These are phyloP conservation scores for Montipora capitata DNA, from an alignment of 92 coral and sea anemone genomes.

Conservation along the genomic window DNA sequence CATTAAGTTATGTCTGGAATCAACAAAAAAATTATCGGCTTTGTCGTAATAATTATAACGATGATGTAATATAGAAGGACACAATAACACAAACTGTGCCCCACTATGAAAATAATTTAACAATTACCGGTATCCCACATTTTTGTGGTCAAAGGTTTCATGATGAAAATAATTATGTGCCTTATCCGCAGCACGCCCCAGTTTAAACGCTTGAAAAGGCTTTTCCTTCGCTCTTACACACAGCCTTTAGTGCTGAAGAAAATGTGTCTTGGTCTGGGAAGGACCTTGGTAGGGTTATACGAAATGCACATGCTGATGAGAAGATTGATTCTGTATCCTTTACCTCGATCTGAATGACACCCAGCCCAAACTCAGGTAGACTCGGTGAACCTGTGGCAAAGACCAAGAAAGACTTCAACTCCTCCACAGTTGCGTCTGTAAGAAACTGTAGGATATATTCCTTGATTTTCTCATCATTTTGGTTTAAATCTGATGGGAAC, in stretches of 20 bases:
- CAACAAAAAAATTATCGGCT: background rate
- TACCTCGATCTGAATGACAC: conserved; percentile 50
- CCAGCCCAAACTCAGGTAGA: conserved; percentile 71
- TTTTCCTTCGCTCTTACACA: conserved; percentile 51
- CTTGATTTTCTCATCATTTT: conserved; percentile 62
- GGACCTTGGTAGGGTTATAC: conserved; percentile 49
- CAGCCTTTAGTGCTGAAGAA: conserved; percentile 55
- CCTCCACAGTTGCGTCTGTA: conserved; percentile 63
- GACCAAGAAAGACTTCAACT: conserved; percentile 60
- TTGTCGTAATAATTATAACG: background rate
- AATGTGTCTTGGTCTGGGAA: conserved; percentile 58
- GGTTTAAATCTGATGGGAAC: conserved; percentile 62
- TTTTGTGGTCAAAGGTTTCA: background rate
- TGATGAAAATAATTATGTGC: background rate
- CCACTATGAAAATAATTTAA: conserved; percentile 1
- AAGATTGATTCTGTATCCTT: conserved; percentile 65
- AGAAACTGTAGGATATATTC: conserved; percentile 62
- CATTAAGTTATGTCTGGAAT: background rate
- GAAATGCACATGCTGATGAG: conserved; percentile 62
- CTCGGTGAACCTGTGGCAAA: conserved; percentile 15
- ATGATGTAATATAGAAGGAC: background rate
- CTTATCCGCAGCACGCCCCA: conserved; percentile 11
- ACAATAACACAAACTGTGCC: conserved; percentile 16
- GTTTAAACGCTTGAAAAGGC: conserved; percentile 35
- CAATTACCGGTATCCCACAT: background rate